Base-by-base conservation (phyloP, 2,797 vertebrate species). In the Tapirus indicus region DNA sequence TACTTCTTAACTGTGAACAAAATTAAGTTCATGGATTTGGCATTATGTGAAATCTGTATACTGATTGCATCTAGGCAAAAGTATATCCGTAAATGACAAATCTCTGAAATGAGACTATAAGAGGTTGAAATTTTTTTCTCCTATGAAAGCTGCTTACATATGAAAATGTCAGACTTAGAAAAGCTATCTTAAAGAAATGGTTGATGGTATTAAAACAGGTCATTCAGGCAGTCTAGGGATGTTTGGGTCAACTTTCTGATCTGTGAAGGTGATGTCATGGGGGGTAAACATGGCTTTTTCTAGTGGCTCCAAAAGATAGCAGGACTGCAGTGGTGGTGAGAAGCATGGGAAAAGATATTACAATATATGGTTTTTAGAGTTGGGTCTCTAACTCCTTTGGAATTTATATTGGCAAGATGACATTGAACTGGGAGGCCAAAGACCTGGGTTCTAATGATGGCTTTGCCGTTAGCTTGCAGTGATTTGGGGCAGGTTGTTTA, bases 91-190 rank as follows among this genome's bases (percentile, higher is more conserved):
- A 86, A 96, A 82, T 85, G 77, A 90, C 44, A 89, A 25, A 2
- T 92, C 32, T n/a, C 82, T 89, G 52, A 91, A 87, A 84, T 78
- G 49, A 94, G 49, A 60, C 38, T 91, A 32, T 77, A 83, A 88
- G 38, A 71, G 7, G 9, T 72, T 93, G 35, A 27, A 27, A 10
- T 82, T 68, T n/a, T 60, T 7, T 16, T n/a, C 17, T 35, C 38
- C 52, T 5, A 3, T 83, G 87, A 88, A 69, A 96, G 32, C 38
- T 91, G 29, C 72, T 56, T 94, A 94, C 79, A 20, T 88, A 54
- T 94, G 79, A 75, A 90, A 97, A 68, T 80, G 41, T 66, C 47
- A 94, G 32, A 16, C 41, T 95, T 94, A 96, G 80, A 77, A 93
- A 92, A 91, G 49, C 68, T 93, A 0, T 69, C 54, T 79, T 92